phyloP scores from a whole-genome alignment of 2,888 invertebrate species.

The Lordiphosa fenestrarum region DNA sequence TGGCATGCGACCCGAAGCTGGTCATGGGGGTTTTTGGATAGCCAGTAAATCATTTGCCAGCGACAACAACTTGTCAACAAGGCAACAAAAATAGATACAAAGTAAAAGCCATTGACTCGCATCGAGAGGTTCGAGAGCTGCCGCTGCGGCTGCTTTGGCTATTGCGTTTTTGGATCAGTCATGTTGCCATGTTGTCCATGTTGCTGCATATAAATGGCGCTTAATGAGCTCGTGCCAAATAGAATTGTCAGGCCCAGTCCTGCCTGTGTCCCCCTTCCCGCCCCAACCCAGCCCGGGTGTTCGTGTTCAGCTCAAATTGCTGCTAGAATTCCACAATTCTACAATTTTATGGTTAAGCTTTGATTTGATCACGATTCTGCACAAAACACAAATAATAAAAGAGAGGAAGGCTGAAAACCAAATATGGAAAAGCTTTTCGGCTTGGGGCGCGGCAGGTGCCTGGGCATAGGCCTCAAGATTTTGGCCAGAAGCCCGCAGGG shows the following conservation, averaged over 20 bases:
- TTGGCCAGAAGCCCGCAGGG: slow-evolving; percentile 7
- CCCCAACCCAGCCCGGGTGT: slow-evolving; percentile 18
- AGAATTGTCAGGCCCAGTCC: slow-evolving; percentile 63
- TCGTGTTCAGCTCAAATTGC: slow-evolving; percentile 67
- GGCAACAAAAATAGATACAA: slow-evolving; percentile 6
- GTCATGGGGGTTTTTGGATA: slow-evolving; percentile 12
- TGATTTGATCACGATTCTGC: slow-evolving; percentile 67
- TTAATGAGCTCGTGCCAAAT: slow-evolving; percentile 79
- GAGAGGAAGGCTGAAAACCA: slow-evolving; percentile 1
- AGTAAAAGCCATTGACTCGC: slow-evolving; percentile 44
- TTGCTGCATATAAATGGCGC: slow-evolving; percentile 78
- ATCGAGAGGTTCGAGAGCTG: slow-evolving; percentile 38
- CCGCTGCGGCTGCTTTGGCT: slow-evolving; percentile 19
- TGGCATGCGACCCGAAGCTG: slow-evolving; percentile 39
- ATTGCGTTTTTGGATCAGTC: slow-evolving; percentile 60
- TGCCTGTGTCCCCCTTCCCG: not conserved
- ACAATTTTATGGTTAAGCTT: slow-evolving; percentile 58
- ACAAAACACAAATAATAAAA: not conserved
- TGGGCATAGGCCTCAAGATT: slow-evolving; percentile 9
- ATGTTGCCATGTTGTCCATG: slow-evolving; percentile 67
- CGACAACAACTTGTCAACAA: slow-evolving; percentile 72
- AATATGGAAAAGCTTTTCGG: slow-evolving; percentile 11
- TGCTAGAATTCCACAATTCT: slow-evolving; percentile 63
- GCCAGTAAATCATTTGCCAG: slow-evolving; percentile 66
- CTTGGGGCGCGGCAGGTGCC: slow-evolving; percentile 36